phyloP scores from a whole-genome alignment of 2,797 vertebrate genomes.

The Sebastes reedi region DNA sequence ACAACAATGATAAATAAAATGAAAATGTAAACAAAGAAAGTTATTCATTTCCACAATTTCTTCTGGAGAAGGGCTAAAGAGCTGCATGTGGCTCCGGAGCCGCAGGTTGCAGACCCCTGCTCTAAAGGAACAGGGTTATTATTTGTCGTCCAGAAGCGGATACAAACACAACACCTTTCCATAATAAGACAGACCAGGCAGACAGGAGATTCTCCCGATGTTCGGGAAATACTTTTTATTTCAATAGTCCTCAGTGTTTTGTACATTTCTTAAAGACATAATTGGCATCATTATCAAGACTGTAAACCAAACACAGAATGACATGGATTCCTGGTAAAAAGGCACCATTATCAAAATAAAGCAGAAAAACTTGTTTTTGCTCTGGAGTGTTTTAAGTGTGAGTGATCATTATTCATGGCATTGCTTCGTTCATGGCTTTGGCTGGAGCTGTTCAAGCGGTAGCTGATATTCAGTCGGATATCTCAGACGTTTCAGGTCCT shows the following conservation, averaged over 20 bases:
- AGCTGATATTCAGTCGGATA: conserved; percentile 82
- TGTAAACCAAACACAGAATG: conserved; percentile 50
- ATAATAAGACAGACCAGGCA: background rate
- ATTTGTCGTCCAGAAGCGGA: background rate
- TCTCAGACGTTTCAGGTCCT: conserved; percentile 85
- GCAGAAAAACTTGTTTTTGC: conserved; percentile 14
- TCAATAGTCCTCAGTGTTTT: conserved; percentile 21
- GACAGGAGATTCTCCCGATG: background rate
- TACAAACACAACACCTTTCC: background rate
- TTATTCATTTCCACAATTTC: no score
- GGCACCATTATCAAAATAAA: conserved; percentile 66
- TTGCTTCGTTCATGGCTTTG: conserved; percentile 75
- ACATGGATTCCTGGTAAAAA: conserved; percentile 59
- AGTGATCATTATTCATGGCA: conserved; percentile 10
- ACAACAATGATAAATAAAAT: no score
- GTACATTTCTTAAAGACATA: conserved; percentile 13
- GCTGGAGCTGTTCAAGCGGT: conserved; percentile 83
- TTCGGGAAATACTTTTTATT: conserved; percentile 44
- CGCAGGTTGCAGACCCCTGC: no score
- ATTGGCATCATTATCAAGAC: conserved; percentile 41
- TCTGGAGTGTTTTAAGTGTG: background rate
- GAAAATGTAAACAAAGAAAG: no score
- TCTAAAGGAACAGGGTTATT: background rate
- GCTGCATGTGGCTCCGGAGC: no score
- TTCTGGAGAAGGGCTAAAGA: no score